Conservation (phyloP, 1,140 invertebrate species). For the Lucilia sericata region DNA sequence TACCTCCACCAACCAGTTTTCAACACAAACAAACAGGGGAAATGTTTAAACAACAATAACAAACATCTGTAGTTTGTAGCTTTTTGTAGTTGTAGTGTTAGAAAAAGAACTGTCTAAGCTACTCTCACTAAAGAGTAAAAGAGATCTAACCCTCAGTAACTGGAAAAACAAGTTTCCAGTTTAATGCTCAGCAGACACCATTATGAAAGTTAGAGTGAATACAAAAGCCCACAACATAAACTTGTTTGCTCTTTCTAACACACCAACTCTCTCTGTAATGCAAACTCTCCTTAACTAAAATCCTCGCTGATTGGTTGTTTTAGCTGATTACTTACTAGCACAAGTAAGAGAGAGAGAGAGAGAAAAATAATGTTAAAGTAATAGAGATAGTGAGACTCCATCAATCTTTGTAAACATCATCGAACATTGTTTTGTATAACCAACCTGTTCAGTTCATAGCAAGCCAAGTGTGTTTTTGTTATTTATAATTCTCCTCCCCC, state of each 20-base stretch:
- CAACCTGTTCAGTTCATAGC: no score
- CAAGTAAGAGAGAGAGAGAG: no score
- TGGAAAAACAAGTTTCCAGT: conserved; percentile 6
- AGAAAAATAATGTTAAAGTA: no score
- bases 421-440: no score
- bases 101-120: neutral
- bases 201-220: neutral
- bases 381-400: no score
- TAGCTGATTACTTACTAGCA: no score
- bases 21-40: neutral
- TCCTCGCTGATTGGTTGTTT: neutral
- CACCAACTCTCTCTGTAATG: neutral
- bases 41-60: neutral
- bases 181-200: neutral
- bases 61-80: neutral
- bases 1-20: neutral
- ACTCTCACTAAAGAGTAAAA: neutral
- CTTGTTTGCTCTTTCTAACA: neutral
- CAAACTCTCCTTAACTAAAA: neutral
- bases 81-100: neutral
- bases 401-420: no score
- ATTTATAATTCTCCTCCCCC: neutral
- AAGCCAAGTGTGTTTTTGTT: neutral
- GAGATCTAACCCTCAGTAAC: neutral
- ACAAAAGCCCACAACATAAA: neutral